These are phyloP conservation scores for Megalopta genalis DNA, from an alignment of 1,140 invertebrate species.

Conservation along the genomic window DNA sequence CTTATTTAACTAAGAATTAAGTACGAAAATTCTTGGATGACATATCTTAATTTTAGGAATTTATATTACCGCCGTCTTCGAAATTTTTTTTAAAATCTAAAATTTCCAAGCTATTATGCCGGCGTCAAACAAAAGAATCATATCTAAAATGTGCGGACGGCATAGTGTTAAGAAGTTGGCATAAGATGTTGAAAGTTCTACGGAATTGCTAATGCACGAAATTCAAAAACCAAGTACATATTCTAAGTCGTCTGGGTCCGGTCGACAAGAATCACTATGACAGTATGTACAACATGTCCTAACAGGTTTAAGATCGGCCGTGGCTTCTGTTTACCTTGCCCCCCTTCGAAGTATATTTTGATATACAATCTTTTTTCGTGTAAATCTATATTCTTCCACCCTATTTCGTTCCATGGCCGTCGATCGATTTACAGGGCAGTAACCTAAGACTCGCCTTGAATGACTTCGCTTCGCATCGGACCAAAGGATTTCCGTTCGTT, in stretches of 20 bases:
- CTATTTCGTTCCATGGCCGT: neutral
- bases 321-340: neutral
- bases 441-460: constrained; percentile 24
- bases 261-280: neutral
- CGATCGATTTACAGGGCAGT: constrained; percentile 21
- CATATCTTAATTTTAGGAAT: no score
- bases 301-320: neutral
- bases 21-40: no score
- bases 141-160: no score
- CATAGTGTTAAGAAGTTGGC: no score
- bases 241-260: neutral
- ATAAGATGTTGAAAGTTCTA: no score
- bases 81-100: no score
- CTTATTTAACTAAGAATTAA: no score
- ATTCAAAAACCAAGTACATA: no score
- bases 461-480: neutral
- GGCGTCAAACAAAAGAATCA: no score
- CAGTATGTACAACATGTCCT: neutral
- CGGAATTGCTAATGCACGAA: no score
- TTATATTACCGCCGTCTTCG: no score
- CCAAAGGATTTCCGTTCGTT: constrained; percentile 23
- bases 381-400: neutral
- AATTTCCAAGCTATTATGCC: no score
- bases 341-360: neutral
- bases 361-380: constrained; percentile 3